Base-by-base conservation (phyloP, 92 coral and sea anemone genomes). In the Epizoanthus rinbou region DNA sequence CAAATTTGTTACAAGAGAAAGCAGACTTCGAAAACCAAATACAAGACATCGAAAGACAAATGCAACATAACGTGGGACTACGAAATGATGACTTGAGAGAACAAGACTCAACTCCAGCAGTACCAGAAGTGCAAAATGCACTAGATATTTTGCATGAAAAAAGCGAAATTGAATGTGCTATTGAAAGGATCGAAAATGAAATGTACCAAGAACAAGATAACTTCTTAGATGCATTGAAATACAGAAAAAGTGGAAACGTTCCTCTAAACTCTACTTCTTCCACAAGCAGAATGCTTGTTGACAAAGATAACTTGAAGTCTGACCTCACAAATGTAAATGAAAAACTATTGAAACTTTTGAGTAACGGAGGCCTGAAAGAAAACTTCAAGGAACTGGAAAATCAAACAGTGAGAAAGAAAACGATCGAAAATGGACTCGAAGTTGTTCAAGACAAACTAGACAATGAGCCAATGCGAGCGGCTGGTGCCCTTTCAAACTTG, bases 391-490 rank as follows among this genome's bases (percentile, higher is more conserved):
- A 57, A 19, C 19, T 85, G 24, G 91, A 92, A 56, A 81, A 86
- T 41, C 22, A 64, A 71, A 78, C 85, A 14, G 72, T 72, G 59
- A 25, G 71, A 53, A 90, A 82, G 85, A 81, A 78, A 18, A 85
- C 73, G 39, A 66, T 93, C 3, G 92, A 93, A 41, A 63, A 82
- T 6, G 81, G 84, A 71, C 33, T 89, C 15, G 87, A 81, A 69
- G 35, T 52, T 64, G 31, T 73, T 21, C 88, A 86, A 47, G 91
- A 85, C 43, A 45, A 85, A 28, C 87, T 93, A 10, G 88, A 89
- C 24, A 67, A 82, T 17, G 97, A 89, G 57, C 81, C 95, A 35
- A 21, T 57, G 7, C 81, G 94, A 22, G 86, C 93, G 8, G 91
- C 93, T n/a, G 75, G 73, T 18, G 73, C 65, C 3, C 57, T 93